Conservation (phyloP, 1,140 invertebrate genomes). For the Oryzaephilus surinamensis region DNA sequence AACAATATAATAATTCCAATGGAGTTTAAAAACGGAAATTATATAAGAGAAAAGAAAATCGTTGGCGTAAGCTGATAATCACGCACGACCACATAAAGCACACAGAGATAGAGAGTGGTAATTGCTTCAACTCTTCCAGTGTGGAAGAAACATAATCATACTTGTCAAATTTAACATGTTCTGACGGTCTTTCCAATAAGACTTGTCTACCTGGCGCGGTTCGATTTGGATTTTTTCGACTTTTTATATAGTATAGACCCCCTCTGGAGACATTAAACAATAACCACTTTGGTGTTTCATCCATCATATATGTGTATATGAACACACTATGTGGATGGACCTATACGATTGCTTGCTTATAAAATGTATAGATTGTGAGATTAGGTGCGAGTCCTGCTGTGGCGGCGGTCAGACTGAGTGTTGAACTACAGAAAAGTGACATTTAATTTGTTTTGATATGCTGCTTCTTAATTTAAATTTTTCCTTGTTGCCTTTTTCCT, state of each 20-base stretch:
- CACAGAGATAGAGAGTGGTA: constrained; percentile 10
- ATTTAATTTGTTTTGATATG: constrained; percentile 25
- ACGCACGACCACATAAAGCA: constrained; percentile 10
- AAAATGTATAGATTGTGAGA: constrained; percentile 20
- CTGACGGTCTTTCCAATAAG: constrained; percentile 15
- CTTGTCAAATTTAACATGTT: constrained; percentile 20
- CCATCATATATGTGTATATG: too few relatives aligned
- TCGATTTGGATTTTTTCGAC: constrained; percentile 17
- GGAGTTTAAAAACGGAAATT: constrained; percentile 14
- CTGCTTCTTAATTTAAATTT: constrained; percentile 18
- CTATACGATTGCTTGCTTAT: constrained; percentile 4
- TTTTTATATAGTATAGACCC: constrained; percentile 21
- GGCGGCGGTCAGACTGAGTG: constrained; percentile 7
- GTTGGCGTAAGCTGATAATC: constrained; percentile 12
- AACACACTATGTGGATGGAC: constrained; percentile 17
- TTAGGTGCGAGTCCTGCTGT: constrained; percentile 25
- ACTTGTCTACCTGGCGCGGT: constrained; percentile 14
- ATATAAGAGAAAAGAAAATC: constrained; percentile 11
- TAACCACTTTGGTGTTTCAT: constrained; percentile 31
- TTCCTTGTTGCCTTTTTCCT: constrained; percentile 1
- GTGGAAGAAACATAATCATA: constrained; percentile 19
- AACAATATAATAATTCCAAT: constrained; percentile 15
- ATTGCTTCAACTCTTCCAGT: constrained; percentile 6
- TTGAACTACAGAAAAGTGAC: constrained; percentile 20
- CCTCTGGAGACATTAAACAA: constrained; percentile 32